These are phyloP conservation scores for Megaceryle alcyon DNA, from an alignment of 2,797 vertebrate genomes.

Conservation along the genomic window DNA sequence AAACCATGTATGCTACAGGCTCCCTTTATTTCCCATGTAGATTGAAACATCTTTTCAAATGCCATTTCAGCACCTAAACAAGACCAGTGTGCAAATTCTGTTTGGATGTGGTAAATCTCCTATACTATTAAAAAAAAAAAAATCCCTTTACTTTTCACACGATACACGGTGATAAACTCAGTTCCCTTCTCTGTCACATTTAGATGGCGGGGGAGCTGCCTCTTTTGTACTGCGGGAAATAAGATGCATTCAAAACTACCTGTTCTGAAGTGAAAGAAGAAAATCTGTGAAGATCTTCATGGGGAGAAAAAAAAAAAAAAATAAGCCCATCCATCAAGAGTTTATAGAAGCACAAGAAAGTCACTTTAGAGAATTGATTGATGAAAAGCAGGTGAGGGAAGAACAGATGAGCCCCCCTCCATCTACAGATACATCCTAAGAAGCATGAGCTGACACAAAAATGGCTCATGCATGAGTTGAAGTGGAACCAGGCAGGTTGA, in stretches of 20 bases:
- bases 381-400: background rate
- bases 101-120: background rate
- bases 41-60: background rate
- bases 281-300: background rate
- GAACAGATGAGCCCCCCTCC: background rate
- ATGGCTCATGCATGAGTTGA: too few species aligned
- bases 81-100: background rate
- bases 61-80: background rate
- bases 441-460: background rate
- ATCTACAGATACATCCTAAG: background rate
- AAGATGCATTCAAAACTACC: background rate
- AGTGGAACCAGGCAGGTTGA: background rate
- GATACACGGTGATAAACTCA: background rate
- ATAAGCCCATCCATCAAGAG: accelerated
- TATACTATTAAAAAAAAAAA: background rate
- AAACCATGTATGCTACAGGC: accelerated
- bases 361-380: background rate
- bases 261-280: background rate
- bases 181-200: background rate
- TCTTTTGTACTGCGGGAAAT: background rate
- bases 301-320: background rate
- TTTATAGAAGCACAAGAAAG: background rate
- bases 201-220: background rate
- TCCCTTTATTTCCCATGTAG: background rate
- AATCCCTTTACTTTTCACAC: background rate